Evolutionary conservation across 2,797 vertebrate genomes (phyloP).

Genomic region (Scleropages formosus): DNA sequence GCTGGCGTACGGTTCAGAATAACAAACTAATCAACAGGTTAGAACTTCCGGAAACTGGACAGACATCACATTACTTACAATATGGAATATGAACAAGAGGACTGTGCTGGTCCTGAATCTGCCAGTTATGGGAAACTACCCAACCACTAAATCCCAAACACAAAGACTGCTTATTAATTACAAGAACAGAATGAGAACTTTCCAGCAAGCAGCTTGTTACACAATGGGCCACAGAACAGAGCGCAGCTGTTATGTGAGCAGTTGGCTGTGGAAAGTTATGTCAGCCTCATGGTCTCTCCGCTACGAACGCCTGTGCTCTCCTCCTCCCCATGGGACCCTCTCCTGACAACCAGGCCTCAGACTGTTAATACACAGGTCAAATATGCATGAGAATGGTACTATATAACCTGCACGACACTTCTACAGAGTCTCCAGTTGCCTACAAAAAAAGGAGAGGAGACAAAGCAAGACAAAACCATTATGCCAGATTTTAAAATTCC

Average conservation of each 20-base stretch:
- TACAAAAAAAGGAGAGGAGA: too few species aligned
- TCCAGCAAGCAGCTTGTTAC: slow-evolving; percentile 17
- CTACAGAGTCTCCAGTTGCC: background rate
- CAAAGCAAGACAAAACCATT: too few species aligned
- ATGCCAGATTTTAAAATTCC: too few species aligned
- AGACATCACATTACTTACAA: background rate
- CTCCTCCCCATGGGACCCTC: background rate
- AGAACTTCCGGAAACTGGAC: background rate
- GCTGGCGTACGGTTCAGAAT: too few species aligned
- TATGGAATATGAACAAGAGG: background rate
- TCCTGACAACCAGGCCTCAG: background rate
- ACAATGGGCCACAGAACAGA: slow-evolving; percentile 16
- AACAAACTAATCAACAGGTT: background rate
- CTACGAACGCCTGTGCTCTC: background rate
- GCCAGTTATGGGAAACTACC: background rate
- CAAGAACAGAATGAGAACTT: slow-evolving; percentile 23
- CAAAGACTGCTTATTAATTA: slow-evolving; percentile 25
- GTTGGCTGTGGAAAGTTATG: slow-evolving; percentile 3
- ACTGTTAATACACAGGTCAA: background rate
- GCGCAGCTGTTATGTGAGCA: slow-evolving; percentile 13
- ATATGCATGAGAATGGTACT: background rate
- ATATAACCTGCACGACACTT: background rate
- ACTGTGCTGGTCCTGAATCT: background rate
- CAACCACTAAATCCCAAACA: slow-evolving; percentile 2
- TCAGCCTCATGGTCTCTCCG: slow-evolving; percentile 4